Conservation (phyloP, 2,797 vertebrate species). For the Chanos chanos region DNA sequence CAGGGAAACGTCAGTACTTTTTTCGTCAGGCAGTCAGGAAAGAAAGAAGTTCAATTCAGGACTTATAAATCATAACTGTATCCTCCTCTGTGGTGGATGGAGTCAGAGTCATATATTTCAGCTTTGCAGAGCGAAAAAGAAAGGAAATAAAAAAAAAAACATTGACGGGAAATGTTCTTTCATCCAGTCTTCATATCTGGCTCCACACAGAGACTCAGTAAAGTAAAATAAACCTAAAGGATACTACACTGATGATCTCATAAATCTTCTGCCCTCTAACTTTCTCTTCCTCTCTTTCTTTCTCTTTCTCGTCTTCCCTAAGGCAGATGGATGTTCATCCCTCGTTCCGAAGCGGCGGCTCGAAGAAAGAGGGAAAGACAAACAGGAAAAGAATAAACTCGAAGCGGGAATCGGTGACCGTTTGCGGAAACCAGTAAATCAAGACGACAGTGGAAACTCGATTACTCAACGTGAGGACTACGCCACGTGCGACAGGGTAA, state of each 20-base stretch:
- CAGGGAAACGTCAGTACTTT: neutral
- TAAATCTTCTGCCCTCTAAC: no score
- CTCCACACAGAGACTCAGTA: constrained; percentile 3
- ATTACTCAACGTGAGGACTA: no score
- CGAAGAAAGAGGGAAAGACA: neutral
- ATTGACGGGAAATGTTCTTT: no score
- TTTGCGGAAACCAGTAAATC: no score
- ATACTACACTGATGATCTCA: neutral
- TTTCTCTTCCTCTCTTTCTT: neutral
- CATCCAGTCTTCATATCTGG: neutral
- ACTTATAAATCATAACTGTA: neutral
- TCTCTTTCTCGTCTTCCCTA: neutral
- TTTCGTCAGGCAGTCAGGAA: neutral
- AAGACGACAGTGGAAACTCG: no score
- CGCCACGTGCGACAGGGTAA: no score
- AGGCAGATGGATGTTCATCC: constrained; percentile 8
- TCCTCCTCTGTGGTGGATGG: neutral
- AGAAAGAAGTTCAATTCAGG: neutral
- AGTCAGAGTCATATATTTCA: neutral
- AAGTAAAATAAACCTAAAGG: constrained; percentile 4
- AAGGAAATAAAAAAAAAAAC: neutral
- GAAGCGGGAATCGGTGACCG: neutral
- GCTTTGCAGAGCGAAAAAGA: neutral
- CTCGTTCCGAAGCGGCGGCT: neutral
- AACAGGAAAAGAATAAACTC: neutral